phyloP scores from a whole-genome alignment of 2,888 invertebrate species.

The Drosophila maculinotata region DNA sequence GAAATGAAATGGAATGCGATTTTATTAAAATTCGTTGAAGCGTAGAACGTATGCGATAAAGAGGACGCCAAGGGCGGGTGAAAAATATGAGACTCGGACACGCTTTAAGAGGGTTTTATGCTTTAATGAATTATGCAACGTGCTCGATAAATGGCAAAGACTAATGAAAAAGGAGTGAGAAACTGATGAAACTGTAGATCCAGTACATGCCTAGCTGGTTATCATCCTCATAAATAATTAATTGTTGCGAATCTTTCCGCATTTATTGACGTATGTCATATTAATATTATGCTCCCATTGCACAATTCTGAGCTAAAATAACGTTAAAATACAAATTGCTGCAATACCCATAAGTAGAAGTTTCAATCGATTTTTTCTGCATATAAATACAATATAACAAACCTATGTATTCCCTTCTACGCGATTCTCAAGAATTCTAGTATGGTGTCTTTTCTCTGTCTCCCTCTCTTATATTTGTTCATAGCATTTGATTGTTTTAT shows the following conservation, averaged over 20 bases:
- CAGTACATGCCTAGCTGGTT: conserved; percentile 5
- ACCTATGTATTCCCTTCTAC: no score
- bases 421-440: no score
- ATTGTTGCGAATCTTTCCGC: no score
- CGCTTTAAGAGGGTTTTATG: conserved; percentile 10
- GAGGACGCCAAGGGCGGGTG: conserved; percentile 9
- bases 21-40: conserved; percentile 53
- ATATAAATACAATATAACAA: no score
- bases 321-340: no score
- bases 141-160: neutral
- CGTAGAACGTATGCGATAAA: conserved; percentile 23
- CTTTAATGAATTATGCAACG: conserved; percentile 31
- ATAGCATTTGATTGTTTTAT: no score
- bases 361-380: no score
- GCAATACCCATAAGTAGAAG: no score
- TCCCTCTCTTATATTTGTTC: no score
- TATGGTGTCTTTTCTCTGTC: no score
- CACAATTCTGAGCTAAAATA: no score
- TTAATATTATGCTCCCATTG: neutral
- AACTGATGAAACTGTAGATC: neutral
- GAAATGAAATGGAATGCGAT: conserved; percentile 50
- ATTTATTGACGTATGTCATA: no score
- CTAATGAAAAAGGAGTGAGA: neutral
- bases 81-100: conserved; percentile 27
- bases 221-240: conserved; percentile 9